Conservation (phyloP, 2,797 vertebrate species). For the Scolopax rusticola region DNA sequence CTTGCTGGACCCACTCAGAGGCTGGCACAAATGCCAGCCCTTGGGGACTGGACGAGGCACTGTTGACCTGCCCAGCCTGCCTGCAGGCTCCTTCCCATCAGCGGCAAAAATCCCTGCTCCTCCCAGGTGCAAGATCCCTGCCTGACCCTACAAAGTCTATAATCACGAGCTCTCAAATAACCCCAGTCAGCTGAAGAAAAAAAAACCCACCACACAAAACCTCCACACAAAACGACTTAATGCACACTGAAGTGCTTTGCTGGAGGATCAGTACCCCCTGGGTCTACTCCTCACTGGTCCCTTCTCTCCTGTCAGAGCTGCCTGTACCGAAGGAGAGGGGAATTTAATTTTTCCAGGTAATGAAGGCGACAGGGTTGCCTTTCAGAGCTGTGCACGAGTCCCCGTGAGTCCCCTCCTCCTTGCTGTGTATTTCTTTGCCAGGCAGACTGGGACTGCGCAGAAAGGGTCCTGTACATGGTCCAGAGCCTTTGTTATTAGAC, state of each 20-base stretch:
- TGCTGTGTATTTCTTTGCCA: fast-evolving
- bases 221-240: background rate
- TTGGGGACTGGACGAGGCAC: fast-evolving
- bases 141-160: background rate
- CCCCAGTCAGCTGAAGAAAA: background rate
- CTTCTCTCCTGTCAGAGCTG: background rate
- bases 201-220: no score
- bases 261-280: background rate
- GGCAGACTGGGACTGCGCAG: background rate
- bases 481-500: background rate
- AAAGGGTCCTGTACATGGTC: background rate
- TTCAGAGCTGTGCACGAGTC: background rate
- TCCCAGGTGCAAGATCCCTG: background rate
- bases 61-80: background rate
- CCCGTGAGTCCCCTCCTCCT: background rate
- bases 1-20: fast-evolving
- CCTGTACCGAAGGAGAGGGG: background rate
- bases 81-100: background rate
- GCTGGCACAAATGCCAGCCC: fast-evolving
- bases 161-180: background rate
- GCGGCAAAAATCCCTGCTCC: background rate
- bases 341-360: background rate
- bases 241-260: background rate
- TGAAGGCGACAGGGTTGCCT: background rate
- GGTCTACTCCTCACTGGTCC: background rate